Percentiles rank a stretch among this genome's conserved stretches.
Evolutionary conservation across 2,888 invertebrate species (phyloP).

Genomic region (Abscondita cerata): DNA sequence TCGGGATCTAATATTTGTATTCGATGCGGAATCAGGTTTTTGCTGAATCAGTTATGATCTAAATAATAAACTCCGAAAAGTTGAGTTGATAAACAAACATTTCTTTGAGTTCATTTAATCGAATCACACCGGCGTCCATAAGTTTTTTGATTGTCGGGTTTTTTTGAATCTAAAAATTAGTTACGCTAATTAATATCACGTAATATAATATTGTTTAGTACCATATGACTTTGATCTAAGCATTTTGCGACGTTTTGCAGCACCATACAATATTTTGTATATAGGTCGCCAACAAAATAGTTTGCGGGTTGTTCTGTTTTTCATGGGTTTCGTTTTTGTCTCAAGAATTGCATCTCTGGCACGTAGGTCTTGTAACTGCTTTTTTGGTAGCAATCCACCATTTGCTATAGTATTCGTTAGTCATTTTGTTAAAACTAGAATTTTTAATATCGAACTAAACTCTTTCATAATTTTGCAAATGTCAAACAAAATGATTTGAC

Average conservation of each 20-base stretch:
- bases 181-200: too few species aligned
- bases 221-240: constrained; percentile 67
- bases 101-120: constrained; percentile 66
- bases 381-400: constrained; percentile 61
- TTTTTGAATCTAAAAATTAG: constrained; percentile 62
- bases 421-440: constrained; percentile 50
- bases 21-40: constrained; percentile 73
- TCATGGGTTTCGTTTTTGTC: constrained; percentile 39
- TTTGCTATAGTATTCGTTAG: constrained; percentile 60
- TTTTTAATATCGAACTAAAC: too few species aligned
- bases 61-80: constrained; percentile 72
- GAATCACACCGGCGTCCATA: constrained; percentile 64
- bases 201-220: too few species aligned
- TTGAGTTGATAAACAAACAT: constrained; percentile 63
- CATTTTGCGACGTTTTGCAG: constrained; percentile 66
- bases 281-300: constrained; percentile 62
- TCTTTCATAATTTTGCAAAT: too few species aligned
- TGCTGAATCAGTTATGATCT: constrained; percentile 73
- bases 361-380: constrained; percentile 55
- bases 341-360: constrained; percentile 54
- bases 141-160: constrained; percentile 64
- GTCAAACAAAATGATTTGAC: too few species aligned
- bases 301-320: constrained; percentile 61
- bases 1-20: constrained; percentile 69
- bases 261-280: constrained; percentile 62